A percentile compares a stretch with the other conserved stretches of the same genome.
Conservation (phyloP, 2,797 vertebrate genomes). For the Vireo griseus region DNA sequence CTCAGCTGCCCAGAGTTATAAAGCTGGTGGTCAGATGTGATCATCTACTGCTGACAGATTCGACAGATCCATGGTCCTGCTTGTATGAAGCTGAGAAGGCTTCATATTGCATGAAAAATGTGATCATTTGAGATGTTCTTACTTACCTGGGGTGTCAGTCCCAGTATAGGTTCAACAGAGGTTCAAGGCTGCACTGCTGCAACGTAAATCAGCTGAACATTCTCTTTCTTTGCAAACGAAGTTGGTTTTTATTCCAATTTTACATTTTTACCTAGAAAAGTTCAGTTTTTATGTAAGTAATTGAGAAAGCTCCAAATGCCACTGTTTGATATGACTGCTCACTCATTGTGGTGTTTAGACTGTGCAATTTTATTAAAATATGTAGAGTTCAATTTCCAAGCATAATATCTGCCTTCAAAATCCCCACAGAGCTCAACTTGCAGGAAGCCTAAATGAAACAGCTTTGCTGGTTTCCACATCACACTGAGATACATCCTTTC, state of each 20-base stretch:
- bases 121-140: background rate
- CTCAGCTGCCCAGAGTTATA: background rate
- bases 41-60: background rate
- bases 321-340: background rate
- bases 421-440: background rate
- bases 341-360: background rate
- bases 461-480: background rate
- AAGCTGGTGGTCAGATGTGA: background rate
- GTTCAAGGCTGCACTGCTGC: background rate
- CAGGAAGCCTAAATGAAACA: background rate
- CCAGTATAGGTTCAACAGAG: background rate
- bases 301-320: background rate
- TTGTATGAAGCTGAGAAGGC: background rate
- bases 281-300: background rate
- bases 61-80: background rate
- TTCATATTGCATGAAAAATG: background rate
- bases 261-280: background rate
- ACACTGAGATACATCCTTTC: background rate
- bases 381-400: background rate
- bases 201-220: background rate
- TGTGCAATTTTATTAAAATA: background rate
- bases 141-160: background rate
- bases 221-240: background rate
- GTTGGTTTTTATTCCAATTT: background rate
- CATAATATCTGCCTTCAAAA: background rate